A percentile compares a stretch with the other conserved stretches of the same genome.
phyloP scores from a whole-genome alignment of 2,797 vertebrate species.

The Telmatherina bonti region DNA sequence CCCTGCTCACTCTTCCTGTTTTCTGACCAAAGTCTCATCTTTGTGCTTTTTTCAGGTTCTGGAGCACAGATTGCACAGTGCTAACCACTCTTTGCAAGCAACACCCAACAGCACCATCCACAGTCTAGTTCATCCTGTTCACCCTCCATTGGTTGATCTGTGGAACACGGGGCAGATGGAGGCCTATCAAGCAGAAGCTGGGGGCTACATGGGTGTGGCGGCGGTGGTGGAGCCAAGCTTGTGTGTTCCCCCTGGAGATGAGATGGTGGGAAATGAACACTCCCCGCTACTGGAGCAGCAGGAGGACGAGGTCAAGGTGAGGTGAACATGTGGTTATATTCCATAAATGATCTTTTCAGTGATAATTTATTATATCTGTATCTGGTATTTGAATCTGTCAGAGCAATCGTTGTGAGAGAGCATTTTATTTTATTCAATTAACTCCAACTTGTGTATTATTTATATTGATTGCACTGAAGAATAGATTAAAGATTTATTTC shows the following conservation, averaged over 20 bases:
- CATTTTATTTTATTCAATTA: neutral
- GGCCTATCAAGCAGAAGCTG: conserved; percentile 84
- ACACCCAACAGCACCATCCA: conserved; percentile 89
- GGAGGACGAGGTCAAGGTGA: conserved; percentile 85
- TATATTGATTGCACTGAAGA: neutral
- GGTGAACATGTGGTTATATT: conserved; percentile 32
- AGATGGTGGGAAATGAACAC: conserved; percentile 86
- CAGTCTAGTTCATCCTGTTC: conserved; percentile 82
- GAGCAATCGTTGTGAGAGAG: neutral
- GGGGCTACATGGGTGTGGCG: conserved; percentile 86
- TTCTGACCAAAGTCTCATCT: conserved; percentile 23
- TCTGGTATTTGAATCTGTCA: conserved; percentile 17
- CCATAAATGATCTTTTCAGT: conserved; percentile 33
- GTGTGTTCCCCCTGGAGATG: conserved; percentile 78
- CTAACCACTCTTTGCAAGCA: conserved; percentile 85
- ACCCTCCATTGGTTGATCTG: conserved; percentile 89
- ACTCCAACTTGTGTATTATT: neutral
- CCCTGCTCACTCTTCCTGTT: neutral
- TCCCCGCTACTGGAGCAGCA: conserved; percentile 91
- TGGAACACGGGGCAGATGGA: conserved; percentile 87
- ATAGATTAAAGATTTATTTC: neutral
- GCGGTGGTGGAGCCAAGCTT: conserved; percentile 85
- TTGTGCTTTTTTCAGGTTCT: conserved; percentile 71
- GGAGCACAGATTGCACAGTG: conserved; percentile 85
- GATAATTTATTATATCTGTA: conserved; percentile 23